A percentile compares a stretch with the other conserved stretches of the same genome.
Evolutionary conservation across 2,113 vertebrate genomes (phyloP).

Genomic region (Amphilophus citrinellus): DNA sequence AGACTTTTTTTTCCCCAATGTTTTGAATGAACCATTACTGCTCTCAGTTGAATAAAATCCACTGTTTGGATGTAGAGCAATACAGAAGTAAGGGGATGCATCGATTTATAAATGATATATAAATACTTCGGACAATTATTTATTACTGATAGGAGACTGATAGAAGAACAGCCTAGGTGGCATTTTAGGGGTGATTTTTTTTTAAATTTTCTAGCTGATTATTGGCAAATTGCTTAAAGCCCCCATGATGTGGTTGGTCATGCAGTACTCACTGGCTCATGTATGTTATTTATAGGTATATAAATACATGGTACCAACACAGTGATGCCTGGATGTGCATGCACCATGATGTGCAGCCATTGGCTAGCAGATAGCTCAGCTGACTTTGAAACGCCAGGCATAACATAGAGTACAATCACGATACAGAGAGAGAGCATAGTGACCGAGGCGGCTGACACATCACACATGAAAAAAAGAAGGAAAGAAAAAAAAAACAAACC

Average conservation of each 20-base stretch:
- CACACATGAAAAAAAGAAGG: neutral
- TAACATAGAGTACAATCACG: conserved; percentile 32
- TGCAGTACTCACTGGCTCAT: neutral
- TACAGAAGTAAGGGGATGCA: neutral
- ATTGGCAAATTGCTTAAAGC: neutral
- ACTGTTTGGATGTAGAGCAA: conserved; percentile 12
- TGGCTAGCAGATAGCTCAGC: conserved; percentile 62
- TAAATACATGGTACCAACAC: conserved; percentile 6
- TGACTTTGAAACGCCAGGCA: conserved; percentile 58
- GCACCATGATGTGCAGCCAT: conserved; percentile 37
- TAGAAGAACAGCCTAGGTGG: neutral
- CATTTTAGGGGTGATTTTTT: neutral
- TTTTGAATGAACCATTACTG: neutral
- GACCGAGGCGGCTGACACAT: conserved; percentile 3
- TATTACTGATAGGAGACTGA: neutral
- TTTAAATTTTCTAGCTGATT: neutral
- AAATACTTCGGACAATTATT: neutral
- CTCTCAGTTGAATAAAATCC: neutral
- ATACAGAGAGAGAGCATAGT: conserved; percentile 1
- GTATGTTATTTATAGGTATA: conserved; percentile 58
- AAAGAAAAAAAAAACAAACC: conserved; percentile 21
- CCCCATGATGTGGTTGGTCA: neutral
- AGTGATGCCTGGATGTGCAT: conserved; percentile 31
- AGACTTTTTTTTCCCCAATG: conserved; percentile 26
- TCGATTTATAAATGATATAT: neutral